Percentiles rank a stretch among this genome's conserved stretches.
phyloP scores from a whole-genome alignment of 2,888 invertebrate species.

The Scaptodrosophila latifasciaeformis region DNA sequence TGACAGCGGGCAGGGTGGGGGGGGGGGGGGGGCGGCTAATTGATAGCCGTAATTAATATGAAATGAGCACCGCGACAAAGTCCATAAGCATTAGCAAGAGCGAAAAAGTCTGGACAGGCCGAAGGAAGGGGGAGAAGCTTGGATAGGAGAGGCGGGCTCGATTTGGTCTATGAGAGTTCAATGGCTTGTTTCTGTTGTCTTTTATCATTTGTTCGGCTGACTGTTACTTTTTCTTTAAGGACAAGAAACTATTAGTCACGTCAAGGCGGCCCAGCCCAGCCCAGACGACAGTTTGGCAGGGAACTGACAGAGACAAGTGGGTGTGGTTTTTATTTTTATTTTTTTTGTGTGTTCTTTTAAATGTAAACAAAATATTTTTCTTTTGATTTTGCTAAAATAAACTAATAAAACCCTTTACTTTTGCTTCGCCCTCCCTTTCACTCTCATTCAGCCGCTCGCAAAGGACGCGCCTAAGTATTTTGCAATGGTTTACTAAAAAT shows the following conservation, averaged over 20 bases:
- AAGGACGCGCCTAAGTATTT: conserved; percentile 73
- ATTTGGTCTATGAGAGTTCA: conserved; percentile 10
- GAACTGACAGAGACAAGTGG: neutral
- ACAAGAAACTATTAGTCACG: conserved; percentile 15
- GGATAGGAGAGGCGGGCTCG: neutral
- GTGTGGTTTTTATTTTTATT: neutral
- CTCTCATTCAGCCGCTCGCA: conserved; percentile 69
- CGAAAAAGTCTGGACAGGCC: neutral
- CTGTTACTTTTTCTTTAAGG: no score
- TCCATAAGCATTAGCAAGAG: neutral
- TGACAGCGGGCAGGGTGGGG: neutral
- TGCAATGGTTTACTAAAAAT: conserved; percentile 6
- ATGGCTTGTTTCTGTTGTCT: neutral
- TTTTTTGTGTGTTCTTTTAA: neutral
- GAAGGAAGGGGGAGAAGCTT: neutral
- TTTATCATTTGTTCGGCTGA: conserved; percentile 1
- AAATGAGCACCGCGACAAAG: conserved; percentile 11
- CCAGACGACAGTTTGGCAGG: neutral
- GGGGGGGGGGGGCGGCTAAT: neutral
- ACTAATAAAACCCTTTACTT: neutral
- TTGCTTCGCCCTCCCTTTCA: conserved; percentile 6
- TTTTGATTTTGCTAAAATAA: no score
- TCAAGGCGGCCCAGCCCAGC: neutral
- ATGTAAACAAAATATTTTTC: conserved; percentile 1
- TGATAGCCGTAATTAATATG: conserved; percentile 16